These are phyloP conservation scores for Lasioglossum vierecki DNA, from an alignment of 2,888 invertebrate genomes.

Conservation along the genomic window DNA sequence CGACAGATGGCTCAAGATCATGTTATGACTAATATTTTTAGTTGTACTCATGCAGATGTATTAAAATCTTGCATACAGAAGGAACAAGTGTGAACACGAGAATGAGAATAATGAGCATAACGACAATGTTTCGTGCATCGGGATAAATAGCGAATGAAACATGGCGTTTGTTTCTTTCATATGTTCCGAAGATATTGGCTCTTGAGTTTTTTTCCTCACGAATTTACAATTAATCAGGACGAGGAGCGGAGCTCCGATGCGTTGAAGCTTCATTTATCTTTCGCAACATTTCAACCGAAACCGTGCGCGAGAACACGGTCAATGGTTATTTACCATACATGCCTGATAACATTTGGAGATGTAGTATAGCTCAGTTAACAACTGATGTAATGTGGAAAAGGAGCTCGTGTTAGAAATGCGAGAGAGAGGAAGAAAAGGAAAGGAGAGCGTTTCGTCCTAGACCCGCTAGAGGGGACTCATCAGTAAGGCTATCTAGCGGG, in stretches of 20 bases:
- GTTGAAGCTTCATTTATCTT: constrained; percentile 28
- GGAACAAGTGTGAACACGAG: constrained; percentile 54
- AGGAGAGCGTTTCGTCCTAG: too few relatives aligned
- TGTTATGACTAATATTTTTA: constrained; percentile 78
- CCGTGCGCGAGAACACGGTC: constrained; percentile 50
- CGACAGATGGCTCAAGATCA: constrained; percentile 80
- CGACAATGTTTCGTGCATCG: constrained; percentile 70
- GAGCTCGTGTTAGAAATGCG: too few relatives aligned
- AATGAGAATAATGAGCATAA: constrained; percentile 41
- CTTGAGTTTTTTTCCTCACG: constrained; percentile 56
- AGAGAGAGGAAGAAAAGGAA: too few relatives aligned
- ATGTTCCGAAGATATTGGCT: constrained; percentile 74
- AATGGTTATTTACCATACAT: constrained; percentile 50
- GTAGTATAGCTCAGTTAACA: too few relatives aligned
- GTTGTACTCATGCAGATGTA: constrained; percentile 65
- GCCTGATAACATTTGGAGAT: constrained; percentile 47
- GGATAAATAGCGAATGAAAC: constrained; percentile 76
- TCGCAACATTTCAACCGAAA: constrained; percentile 46
- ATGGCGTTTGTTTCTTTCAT: constrained; percentile 82
- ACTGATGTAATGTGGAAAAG: too few relatives aligned
- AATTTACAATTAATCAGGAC: constrained; percentile 37
- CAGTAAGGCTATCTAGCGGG: too few relatives aligned
- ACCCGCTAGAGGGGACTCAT: too few relatives aligned
- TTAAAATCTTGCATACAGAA: constrained; percentile 54
- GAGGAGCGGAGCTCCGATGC: constrained; percentile 41